Base-by-base conservation (phyloP, 53 echinoderm and acorn worm genomes). In the Echinarachnius parma region DNA sequence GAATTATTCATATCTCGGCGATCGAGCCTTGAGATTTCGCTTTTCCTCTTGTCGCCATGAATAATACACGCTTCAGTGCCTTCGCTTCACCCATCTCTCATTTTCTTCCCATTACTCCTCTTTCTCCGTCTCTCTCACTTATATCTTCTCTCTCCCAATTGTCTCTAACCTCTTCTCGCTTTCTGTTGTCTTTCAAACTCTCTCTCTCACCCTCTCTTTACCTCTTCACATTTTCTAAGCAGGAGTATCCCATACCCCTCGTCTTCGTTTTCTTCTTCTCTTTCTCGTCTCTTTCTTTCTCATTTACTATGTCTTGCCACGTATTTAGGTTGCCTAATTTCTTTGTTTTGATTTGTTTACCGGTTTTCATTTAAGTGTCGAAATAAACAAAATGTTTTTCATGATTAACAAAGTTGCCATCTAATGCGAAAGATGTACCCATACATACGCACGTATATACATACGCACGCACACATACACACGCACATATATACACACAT, bases 1-100 rank as follows among this genome's bases (percentile, higher is more conserved):
- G 89, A 80, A 89, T 89, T 89, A 89, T 89, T 89, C 84, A 89
- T 89, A 84, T 84, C 81, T 75, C 62, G 71, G 32, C 64, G 53
- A 75, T 27, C 64, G 76, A 76, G 66, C 70, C 70, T 70, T 70
- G 70, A 70, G 70, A 70, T 70, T 70, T 70, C 70, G 53, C 36
- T 70, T 70, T 67, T 70, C 54, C 34, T 52, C 70, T 53, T 54
- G 21, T 70, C 54, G 53, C 70, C 53, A 70, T 70, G 70, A 70
- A 70, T 70, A 70, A 70, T 53, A 70, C 54, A 70, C 70, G 70
- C 30, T 70, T 54, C 53, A 70, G 39, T 70, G 54, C 22, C 54
- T 34, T 33, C 54, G 35, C n/a, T n/a, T n/a, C n/a, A n/a, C n/a
- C n/a, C n/a, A 31, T 8, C 57, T 11, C 14, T 19, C 10, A n/a